Conservation (phyloP, 1,140 invertebrate species). For the Aphaenogaster floridana region DNA sequence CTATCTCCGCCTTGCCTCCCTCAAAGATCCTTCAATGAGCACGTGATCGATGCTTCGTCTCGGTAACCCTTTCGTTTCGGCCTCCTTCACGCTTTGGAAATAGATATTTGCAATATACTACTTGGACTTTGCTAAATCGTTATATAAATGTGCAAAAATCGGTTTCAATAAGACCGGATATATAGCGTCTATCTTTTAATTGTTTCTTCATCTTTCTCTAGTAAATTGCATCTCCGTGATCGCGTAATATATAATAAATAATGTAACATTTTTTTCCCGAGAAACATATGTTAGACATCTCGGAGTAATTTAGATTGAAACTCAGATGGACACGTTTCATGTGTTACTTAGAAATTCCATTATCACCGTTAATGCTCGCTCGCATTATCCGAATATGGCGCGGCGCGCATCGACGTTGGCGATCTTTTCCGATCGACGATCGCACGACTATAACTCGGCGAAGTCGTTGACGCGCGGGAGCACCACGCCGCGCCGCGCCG, state of each 20-base stretch:
- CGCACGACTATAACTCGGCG: constrained; percentile 57
- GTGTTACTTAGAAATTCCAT: constrained; percentile 59
- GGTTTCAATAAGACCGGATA: background rate
- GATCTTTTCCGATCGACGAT: constrained; percentile 61
- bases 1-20: constrained; percentile 58
- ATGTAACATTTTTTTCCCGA: background rate
- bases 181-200: constrained; percentile 6
- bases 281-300: background rate
- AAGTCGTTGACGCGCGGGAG: constrained; percentile 58
- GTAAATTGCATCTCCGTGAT: background rate
- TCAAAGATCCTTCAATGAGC: constrained; percentile 60
- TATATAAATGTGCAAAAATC: background rate
- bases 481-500: constrained; percentile 9
- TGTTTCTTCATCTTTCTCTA: background rate
- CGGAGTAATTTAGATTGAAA: constrained; percentile 14
- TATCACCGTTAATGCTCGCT: constrained; percentile 41
- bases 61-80: background rate
- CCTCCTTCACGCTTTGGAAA: background rate
- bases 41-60: constrained; percentile 50
- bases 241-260: background rate
- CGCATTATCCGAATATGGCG: constrained; percentile 46
- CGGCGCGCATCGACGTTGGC: constrained; percentile 46
- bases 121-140: background rate
- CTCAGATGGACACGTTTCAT: constrained; percentile 38
- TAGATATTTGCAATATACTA: background rate